Percentiles rank a stretch among this genome's conserved stretches.
These are phyloP conservation scores for Synergus itoensis DNA, from an alignment of 2,888 invertebrate genomes.

Conservation along the genomic window DNA sequence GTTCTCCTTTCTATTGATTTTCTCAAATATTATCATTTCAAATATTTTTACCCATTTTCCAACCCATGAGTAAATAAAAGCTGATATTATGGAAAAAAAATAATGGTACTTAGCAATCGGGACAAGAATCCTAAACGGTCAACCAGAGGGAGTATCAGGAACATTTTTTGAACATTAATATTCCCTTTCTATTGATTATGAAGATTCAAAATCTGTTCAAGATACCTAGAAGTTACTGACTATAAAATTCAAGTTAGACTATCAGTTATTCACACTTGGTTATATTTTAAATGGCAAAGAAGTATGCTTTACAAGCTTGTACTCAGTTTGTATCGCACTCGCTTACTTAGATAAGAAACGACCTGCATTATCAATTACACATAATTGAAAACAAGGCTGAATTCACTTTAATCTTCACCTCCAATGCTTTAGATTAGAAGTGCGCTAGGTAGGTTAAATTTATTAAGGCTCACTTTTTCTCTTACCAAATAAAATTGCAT, in stretches of 20 bases:
- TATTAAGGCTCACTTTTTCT: background rate
- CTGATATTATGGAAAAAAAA: background rate
- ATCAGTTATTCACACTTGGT: slow-evolving; percentile 11
- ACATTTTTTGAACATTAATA: no score
- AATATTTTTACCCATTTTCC: slow-evolving; percentile 2
- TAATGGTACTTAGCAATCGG: background rate
- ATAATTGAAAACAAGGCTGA: slow-evolving; percentile 7
- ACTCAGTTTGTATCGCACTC: background rate
- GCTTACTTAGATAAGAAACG: slow-evolving; percentile 16
- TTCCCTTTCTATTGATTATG: no score
- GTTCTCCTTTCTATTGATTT: slow-evolving; percentile 70
- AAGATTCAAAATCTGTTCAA: no score
- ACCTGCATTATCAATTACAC: background rate
- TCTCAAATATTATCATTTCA: slow-evolving; percentile 38
- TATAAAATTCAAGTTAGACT: background rate
- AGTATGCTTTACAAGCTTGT: background rate
- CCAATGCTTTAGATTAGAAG: background rate
- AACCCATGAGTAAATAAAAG: background rate
- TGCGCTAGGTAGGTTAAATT: background rate
- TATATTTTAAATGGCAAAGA: background rate
- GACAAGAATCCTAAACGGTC: no score
- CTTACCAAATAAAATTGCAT: background rate
- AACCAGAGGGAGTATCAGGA: no score
- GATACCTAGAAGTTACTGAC: background rate
- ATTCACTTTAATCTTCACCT: background rate